Evolutionary conservation across 2,888 invertebrate genomes (phyloP).

Genomic region (Caenorhabditis sp.): DNA sequence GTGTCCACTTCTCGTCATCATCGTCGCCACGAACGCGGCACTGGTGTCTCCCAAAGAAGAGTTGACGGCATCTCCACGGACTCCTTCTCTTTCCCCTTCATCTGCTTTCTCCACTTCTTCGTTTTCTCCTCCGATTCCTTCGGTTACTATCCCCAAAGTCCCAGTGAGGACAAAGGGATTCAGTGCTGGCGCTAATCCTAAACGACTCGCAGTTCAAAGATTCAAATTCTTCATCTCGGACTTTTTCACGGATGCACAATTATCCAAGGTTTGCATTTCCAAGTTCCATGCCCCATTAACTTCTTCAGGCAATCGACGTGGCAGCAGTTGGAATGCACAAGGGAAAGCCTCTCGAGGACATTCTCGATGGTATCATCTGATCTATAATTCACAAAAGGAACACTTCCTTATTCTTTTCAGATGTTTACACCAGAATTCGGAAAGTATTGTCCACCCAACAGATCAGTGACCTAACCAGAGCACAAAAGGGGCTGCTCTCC

Average conservation of each 20-base stretch:
- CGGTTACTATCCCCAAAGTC: slow-evolving; percentile 35
- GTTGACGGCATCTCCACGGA: neutral
- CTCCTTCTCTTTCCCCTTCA: neutral
- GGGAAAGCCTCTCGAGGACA: slow-evolving; percentile 46
- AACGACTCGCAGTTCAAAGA: slow-evolving; percentile 29
- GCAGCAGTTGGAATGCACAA: slow-evolving; percentile 63
- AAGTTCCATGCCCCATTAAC: neutral
- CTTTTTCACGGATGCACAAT: slow-evolving; percentile 53
- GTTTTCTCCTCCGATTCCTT: slow-evolving; percentile 13
- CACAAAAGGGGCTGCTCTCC: slow-evolving; percentile 43
- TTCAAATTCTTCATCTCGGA: slow-evolving; percentile 51
- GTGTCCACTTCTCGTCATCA: slow-evolving; percentile 14
- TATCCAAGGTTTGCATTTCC: slow-evolving; percentile 39
- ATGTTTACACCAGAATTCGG: slow-evolving; percentile 33
- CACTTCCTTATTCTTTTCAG: slow-evolving; percentile 9
- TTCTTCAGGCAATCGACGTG: slow-evolving; percentile 50
- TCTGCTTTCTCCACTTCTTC: neutral
- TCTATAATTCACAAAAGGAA: neutral
- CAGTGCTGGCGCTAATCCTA: slow-evolving; percentile 28
- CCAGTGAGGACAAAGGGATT: slow-evolving; percentile 40
- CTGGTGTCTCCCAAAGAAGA: neutral
- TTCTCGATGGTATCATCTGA: slow-evolving; percentile 48
- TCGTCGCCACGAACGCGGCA: slow-evolving; percentile 4
- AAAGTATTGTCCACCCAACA: slow-evolving; percentile 38
- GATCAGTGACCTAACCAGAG: slow-evolving; percentile 37